Evolutionary conservation across 2,113 vertebrate genomes (phyloP), one percentile per base, ranked within the genome.

Genomic region (Mesitornis unicolor): DNA sequence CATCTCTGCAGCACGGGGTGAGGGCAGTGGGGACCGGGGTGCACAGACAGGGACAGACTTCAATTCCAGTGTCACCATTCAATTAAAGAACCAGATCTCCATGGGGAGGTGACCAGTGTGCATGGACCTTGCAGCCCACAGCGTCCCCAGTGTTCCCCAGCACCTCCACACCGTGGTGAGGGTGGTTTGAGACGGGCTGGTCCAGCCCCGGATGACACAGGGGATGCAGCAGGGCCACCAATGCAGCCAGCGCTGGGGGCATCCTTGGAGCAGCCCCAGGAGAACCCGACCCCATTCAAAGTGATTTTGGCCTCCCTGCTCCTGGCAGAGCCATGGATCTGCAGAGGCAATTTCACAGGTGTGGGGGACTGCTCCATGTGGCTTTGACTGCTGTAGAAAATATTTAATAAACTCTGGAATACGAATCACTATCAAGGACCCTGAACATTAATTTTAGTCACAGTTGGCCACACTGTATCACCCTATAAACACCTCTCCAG

Each of bases 401-500:
- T 95, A 83, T 53, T 96, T 97, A 95, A 97, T 96, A 91, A 96
- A 97, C 85, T 91, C 92, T 74, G 91, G 92, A 96, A 95, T 97
- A 91, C 75, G 90, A 91, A 95, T 90, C 89, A 71, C 96, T 94
- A 95, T 60, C 97, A 95, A 97, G 91, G 96, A 96, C 96, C 95
- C 94, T 93, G 96, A 95, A 97, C 97, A 97, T 98, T 98, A 97
- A 98, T 98, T 98, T 97, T 95, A 97, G 97, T 98, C 98, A 98
- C 98, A 98, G 98, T 87, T 97, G 97, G 97, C 96, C 97, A 97
- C 97, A 95, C 95, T 87, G 20, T 96, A 96, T 97, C 98, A 97
- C 97, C 98, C 97, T 96, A 97, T 98, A 98, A 98, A 98, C 98
- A 98, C 98, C 97, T 98, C 98, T 98, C 96, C 91, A 97, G 94